phyloP scores from a whole-genome alignment of 2,113 vertebrate species.

The Cisticola juncidis region DNA sequence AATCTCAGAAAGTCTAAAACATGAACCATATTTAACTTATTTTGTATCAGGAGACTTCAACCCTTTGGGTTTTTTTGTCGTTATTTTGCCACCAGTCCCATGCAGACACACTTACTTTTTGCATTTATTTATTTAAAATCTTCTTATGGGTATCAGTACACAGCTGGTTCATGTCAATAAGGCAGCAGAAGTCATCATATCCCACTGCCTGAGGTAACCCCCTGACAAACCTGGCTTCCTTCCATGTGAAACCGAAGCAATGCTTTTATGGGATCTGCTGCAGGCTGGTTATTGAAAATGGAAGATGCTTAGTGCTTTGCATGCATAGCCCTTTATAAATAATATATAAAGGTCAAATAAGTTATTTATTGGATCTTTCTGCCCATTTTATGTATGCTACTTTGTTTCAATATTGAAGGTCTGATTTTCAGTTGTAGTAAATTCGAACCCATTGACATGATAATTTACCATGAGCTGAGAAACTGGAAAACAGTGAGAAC shows the following conservation, averaged over 20 bases:
- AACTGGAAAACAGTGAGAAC: not conserved
- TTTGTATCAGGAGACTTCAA: not conserved
- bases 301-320: not conserved
- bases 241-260: not conserved
- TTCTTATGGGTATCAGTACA: not conserved
- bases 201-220: not conserved
- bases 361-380: conserved; percentile 17
- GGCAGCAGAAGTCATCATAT: not conserved
- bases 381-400: not conserved
- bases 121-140: not conserved
- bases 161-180: conserved; percentile 23
- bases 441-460: not conserved
- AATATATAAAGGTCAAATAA: conserved; percentile 34
- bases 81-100: not conserved
- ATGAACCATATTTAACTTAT: not conserved
- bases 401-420: not conserved
- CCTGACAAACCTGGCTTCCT: not conserved
- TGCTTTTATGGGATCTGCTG: not conserved
- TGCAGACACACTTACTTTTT: not conserved
- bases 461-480: not conserved
- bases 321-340: not conserved
- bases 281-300: conserved; percentile 24
- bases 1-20: not conserved
- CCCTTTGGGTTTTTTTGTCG: not conserved
- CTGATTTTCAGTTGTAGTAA: conserved; percentile 13